Evolutionary conservation across 2,113 vertebrate species (phyloP).

Genomic region (Struthio camelus): DNA sequence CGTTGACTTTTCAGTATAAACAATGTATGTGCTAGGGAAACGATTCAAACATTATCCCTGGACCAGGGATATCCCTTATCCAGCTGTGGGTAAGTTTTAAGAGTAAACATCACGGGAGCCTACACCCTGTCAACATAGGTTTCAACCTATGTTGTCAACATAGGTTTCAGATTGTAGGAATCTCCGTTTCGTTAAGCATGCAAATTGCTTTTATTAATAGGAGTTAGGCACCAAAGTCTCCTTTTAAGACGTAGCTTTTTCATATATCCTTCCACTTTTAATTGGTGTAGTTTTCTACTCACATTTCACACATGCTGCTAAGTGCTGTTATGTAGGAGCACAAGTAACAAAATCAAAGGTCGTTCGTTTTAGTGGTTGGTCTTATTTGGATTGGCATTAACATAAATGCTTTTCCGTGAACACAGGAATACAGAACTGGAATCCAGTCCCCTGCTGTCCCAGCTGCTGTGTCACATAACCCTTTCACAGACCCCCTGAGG

Average conservation of each 20-base stretch:
- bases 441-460: not conserved
- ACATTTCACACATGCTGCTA: not conserved
- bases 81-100: not conserved
- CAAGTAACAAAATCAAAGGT: not conserved
- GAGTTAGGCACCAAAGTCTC: not conserved
- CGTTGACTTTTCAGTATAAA: not conserved
- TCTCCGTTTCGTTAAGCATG: not conserved
- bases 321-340: not conserved
- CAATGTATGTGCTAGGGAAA: not conserved
- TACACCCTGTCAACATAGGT: fast-evolving
- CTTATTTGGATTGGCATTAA: not conserved
- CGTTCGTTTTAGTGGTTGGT: not conserved
- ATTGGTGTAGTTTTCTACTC: not conserved
- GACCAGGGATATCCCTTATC: not conserved
- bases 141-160: not conserved
- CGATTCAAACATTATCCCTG: not conserved
- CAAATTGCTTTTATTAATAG: not conserved
- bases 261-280: not conserved
- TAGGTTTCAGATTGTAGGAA: not conserved
- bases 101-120: not conserved
- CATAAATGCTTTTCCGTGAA: not conserved
- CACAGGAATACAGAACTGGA: not conserved
- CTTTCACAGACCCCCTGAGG: not conserved
- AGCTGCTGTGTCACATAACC: not conserved
- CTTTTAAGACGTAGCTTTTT: not conserved